phyloP scores from a whole-genome alignment of 1,140 invertebrate genomes.

The Drosophila carrolli region DNA sequence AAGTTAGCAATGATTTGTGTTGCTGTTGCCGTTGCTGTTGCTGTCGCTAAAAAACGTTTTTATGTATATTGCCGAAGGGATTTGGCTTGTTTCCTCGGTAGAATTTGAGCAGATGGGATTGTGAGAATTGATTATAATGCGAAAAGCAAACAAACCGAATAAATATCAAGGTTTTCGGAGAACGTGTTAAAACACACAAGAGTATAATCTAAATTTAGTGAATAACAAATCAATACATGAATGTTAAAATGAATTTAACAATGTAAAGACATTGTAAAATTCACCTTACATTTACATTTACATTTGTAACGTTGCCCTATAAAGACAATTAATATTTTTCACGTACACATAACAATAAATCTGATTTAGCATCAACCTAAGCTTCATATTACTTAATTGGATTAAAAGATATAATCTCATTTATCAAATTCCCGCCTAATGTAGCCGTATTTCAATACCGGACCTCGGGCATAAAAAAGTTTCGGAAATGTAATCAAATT shows the following conservation, averaged over 20 bases:
- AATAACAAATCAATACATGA: neutral
- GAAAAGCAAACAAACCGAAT: slow-evolving; percentile 30
- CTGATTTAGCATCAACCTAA: neutral
- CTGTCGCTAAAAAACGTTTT: slow-evolving; percentile 28
- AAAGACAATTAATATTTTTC: too few species aligned
- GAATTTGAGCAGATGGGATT: slow-evolving; percentile 65
- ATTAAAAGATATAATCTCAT: slow-evolving; percentile 43
- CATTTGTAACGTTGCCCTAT: too few species aligned
- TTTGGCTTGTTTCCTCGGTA: slow-evolving; percentile 22
- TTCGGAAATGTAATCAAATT: slow-evolving; percentile 74
- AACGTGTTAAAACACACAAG: neutral
- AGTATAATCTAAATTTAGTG: neutral
- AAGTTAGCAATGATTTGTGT: slow-evolving; percentile 80
- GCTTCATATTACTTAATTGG: slow-evolving; percentile 23
- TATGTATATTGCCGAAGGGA: slow-evolving; percentile 47
- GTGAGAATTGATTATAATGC: slow-evolving; percentile 58
- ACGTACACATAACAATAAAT: neutral
- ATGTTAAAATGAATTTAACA: neutral
- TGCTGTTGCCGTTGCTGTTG: slow-evolving; percentile 43
- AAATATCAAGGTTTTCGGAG: neutral
- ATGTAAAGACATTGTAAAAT: too few species aligned
- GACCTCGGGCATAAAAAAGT: slow-evolving; percentile 16
- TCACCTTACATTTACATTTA: too few species aligned
- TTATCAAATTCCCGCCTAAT: slow-evolving; percentile 40
- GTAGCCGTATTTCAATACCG: slow-evolving; percentile 37